phyloP scores from a whole-genome alignment of 2,113 vertebrate species.

The Tragelaphus buxtoni region DNA sequence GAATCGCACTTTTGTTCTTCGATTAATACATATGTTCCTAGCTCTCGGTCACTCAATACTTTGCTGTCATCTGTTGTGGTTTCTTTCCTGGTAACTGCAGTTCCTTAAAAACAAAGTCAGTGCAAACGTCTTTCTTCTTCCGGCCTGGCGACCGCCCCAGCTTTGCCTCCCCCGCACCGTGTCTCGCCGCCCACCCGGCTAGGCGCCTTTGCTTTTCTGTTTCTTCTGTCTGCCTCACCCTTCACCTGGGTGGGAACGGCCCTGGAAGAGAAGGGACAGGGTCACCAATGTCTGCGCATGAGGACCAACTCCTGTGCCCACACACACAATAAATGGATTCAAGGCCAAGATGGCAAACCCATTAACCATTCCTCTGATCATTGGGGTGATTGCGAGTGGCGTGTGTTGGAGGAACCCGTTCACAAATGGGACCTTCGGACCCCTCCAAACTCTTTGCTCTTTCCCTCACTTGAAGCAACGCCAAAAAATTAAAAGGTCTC shows the following conservation, averaged over 20 bases:
- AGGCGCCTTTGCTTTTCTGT: not conserved
- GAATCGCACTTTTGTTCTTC: not conserved
- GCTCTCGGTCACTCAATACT: not conserved
- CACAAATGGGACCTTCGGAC: not conserved
- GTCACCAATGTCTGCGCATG: not conserved
- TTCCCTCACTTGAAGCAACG: not conserved
- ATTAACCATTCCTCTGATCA: not conserved
- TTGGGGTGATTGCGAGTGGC: rapidly evolving
- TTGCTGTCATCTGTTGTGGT: not conserved
- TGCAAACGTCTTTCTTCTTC: not conserved
- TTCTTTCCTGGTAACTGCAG: not conserved
- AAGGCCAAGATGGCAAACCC: not conserved
- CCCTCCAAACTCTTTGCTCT: not conserved
- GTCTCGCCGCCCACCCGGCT: rapidly evolving
- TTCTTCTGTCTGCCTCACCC: not conserved
- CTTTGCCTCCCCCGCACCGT: rapidly evolving
- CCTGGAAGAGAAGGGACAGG: not conserved
- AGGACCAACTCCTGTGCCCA: not conserved
- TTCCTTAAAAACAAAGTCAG: not conserved
- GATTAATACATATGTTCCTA: not conserved
- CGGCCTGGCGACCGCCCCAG: not conserved
- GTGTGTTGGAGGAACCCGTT: not conserved
- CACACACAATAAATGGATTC: not conserved
- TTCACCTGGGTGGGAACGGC: not conserved
- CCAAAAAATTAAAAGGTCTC: not conserved